Percentiles rank a stretch among this genome's conserved stretches.
phyloP scores from a whole-genome alignment of 2,888 invertebrate genomes.

The Cataglyphis altisquamis region DNA sequence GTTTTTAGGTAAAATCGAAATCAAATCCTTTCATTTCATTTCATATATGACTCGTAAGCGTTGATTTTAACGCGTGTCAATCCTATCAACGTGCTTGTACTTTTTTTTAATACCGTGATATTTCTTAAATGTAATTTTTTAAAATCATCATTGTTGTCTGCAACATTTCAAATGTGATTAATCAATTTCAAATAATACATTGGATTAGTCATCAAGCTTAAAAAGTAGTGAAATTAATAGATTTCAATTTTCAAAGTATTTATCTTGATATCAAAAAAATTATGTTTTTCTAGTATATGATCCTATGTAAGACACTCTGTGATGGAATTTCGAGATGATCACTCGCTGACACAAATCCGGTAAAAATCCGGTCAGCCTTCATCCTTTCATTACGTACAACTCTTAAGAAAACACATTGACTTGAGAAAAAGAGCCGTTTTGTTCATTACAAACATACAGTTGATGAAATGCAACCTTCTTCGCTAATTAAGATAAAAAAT shows the following conservation, averaged over 20 bases:
- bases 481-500: not conserved
- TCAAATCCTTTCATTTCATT: not conserved
- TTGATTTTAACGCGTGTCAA: not conserved
- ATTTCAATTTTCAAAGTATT: not conserved
- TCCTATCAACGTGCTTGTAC: not conserved
- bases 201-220: not conserved
- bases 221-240: not conserved
- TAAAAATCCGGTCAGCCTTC: slow-evolving; percentile 2
- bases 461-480: not conserved
- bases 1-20: not conserved
- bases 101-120: not conserved
- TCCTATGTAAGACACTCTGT: not conserved
- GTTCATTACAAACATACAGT: not conserved
- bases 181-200: not conserved
- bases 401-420: not conserved
- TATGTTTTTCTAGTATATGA: not conserved
- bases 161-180: not conserved
- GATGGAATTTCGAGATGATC: not conserved
- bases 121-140: not conserved
- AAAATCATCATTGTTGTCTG: not conserved
- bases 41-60: not conserved
- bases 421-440: not conserved
- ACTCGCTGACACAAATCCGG: not conserved
- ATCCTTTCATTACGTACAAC: not conserved
- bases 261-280: not conserved